Evolutionary conservation across 92 coral and sea anemone genomes (phyloP).

Genomic region (Epizoanthus scotinus): DNA sequence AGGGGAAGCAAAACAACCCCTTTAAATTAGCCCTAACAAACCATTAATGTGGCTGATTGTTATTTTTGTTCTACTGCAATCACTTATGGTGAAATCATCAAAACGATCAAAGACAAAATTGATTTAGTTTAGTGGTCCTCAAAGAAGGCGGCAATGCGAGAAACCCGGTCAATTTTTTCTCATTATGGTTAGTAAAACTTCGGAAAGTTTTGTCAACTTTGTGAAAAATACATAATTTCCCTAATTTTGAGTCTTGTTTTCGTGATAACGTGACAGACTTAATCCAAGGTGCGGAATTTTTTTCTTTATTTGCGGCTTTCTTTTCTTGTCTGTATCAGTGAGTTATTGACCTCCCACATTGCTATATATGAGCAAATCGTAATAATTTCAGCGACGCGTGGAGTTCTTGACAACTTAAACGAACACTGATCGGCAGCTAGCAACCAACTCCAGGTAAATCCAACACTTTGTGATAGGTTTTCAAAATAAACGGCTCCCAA

Average conservation of each 20-base stretch:
- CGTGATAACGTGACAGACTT: constrained; percentile 57
- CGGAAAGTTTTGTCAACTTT: constrained; percentile 39
- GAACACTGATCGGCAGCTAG: constrained; percentile 13
- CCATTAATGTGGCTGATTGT: constrained; percentile 33
- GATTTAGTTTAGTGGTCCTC: constrained; percentile 30
- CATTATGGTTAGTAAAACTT: constrained; percentile 28
- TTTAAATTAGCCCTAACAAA: constrained; percentile 38
- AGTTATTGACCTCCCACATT: constrained; percentile 87
- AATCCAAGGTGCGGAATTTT: constrained; percentile 51
- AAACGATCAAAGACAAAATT: constrained; percentile 40
- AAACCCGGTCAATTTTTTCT: constrained; percentile 38
- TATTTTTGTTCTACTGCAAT: constrained; percentile 28
- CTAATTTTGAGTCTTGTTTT: constrained; percentile 34
- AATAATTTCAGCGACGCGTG: constrained; percentile 46
- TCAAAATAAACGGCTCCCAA: constrained; percentile 47
- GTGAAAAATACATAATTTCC: constrained; percentile 42
- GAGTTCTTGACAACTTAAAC: constrained; percentile 22
- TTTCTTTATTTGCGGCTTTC: constrained; percentile 73
- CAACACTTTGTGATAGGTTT: constrained; percentile 26
- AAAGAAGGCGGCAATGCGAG: constrained; percentile 30
- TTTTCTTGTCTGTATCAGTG: constrained; percentile 53
- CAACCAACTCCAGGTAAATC: constrained; percentile 31
- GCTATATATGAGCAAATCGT: constrained; percentile 66
- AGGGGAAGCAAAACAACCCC: constrained; percentile 27
- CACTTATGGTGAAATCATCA: constrained; percentile 32